Evolutionary conservation across 2,797 vertebrate genomes (phyloP).

Genomic region (Pantherophis alleghaniensis): DNA sequence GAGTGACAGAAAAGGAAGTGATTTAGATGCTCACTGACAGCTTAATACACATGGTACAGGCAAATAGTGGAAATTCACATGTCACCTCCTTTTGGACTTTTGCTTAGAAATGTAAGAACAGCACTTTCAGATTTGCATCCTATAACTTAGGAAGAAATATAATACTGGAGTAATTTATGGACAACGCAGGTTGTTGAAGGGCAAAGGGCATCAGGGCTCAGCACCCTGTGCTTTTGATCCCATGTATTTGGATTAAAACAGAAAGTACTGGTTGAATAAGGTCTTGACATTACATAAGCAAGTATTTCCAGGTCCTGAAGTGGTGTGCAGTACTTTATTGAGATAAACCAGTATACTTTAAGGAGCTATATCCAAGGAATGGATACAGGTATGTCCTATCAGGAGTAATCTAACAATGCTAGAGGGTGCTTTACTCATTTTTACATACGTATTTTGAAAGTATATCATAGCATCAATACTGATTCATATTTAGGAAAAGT

Average conservation of each 20-base stretch:
- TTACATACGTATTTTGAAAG: background rate
- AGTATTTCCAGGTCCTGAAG: constrained; percentile 63
- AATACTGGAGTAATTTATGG: constrained; percentile 46
- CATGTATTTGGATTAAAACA: constrained; percentile 48
- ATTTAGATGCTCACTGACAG: constrained; percentile 96
- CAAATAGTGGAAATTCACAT: constrained; percentile 68
- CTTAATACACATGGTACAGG: constrained; percentile 89
- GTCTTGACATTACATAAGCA: constrained; percentile 58
- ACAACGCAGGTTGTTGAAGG: constrained; percentile 35
- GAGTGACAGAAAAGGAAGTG: constrained; percentile 90
- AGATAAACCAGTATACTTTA: constrained; percentile 25
- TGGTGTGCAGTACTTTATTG: constrained; percentile 44
- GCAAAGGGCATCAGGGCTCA: constrained; percentile 37
- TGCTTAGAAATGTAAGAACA: background rate
- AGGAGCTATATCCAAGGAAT: background rate
- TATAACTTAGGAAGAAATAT: constrained; percentile 24
- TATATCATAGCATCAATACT: background rate
- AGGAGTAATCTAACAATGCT: background rate
- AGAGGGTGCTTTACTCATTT: background rate
- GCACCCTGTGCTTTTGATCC: constrained; percentile 47
- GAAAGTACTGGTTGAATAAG: constrained; percentile 53
- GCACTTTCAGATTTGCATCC: background rate
- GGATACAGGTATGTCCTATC: background rate
- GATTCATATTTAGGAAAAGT: background rate
- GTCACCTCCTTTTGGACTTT: constrained; percentile 25